A percentile compares a stretch with the other conserved stretches of the same genome.
phyloP scores from a whole-genome alignment of 2,888 invertebrate species.

The Caenorhabditis imperialis region DNA sequence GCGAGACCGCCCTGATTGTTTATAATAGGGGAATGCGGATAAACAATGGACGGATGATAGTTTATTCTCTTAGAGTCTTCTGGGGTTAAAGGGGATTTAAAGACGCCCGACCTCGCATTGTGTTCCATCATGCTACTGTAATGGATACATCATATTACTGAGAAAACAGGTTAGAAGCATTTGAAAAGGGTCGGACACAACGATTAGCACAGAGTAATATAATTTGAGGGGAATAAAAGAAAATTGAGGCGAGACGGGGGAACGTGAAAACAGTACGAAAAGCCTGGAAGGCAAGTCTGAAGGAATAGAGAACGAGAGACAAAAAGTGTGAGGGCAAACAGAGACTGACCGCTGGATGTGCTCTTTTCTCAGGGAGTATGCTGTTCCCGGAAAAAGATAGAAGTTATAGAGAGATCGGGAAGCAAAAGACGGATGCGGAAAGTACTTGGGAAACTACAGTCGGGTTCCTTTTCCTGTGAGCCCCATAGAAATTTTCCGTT shows the following conservation, averaged over 20 bases:
- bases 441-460: too few species aligned
- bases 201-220: slow-evolving; percentile 21
- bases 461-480: too few species aligned
- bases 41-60: slow-evolving; percentile 38
- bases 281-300: slow-evolving; percentile 9
- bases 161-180: too few species aligned
- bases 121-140: too few species aligned
- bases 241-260: not conserved
- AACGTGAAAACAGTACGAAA: slow-evolving; percentile 16
- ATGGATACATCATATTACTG: too few species aligned
- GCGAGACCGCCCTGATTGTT: slow-evolving; percentile 39
- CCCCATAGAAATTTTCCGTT: too few species aligned
- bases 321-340: slow-evolving; percentile 35
- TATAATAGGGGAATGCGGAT: slow-evolving; percentile 35
- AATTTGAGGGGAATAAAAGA: slow-evolving; percentile 15
- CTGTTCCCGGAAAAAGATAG: slow-evolving; percentile 28
- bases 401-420: slow-evolving; percentile 8
- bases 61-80: slow-evolving; percentile 28
- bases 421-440: not conserved
- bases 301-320: slow-evolving; percentile 11
- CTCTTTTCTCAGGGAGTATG: slow-evolving; percentile 2
- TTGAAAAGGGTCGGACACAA: too few species aligned
- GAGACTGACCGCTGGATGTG: slow-evolving; percentile 23
- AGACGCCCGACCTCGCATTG: too few species aligned
- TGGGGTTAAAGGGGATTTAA: too few species aligned